Evolutionary conservation across 2,888 invertebrate species (phyloP).

Genomic region (Adelphocoris suturalis): DNA sequence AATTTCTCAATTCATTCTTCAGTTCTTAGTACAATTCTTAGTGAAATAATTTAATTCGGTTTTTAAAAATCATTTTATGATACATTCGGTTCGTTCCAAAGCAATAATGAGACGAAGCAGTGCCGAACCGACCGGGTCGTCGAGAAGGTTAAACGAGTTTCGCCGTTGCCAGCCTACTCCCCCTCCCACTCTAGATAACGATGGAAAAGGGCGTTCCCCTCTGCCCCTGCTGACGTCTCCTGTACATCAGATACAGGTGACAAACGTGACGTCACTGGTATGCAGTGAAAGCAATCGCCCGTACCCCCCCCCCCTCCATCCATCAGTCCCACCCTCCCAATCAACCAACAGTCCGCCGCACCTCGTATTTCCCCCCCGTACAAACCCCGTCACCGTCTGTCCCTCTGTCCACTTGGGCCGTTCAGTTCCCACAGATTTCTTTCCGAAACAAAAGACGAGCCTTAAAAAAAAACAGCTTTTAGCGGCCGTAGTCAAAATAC

Average conservation of each 20-base stretch:
- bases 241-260: conserved; percentile 52
- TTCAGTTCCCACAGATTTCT: conserved; percentile 36
- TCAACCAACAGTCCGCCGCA: not conserved
- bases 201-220: conserved; percentile 37
- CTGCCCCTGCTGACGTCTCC: not conserved
- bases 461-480: not conserved
- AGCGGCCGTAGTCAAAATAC: not conserved
- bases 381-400: not conserved
- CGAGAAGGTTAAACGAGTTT: conserved; percentile 14
- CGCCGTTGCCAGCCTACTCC: conserved; percentile 24
- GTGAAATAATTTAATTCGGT: no score
- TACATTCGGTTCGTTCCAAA: no score
- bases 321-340: not conserved
- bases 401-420: not conserved
- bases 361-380: conserved; percentile 8
- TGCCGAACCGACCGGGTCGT: not conserved
- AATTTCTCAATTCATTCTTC: no score
- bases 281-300: conserved; percentile 62
- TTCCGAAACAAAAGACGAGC: not conserved
- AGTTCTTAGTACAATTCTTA: no score
- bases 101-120: not conserved
- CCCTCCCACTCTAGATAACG: not conserved
- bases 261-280: conserved; percentile 57
- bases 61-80: no score
- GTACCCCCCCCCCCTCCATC: not conserved